These are phyloP conservation scores for Chrosomus eos DNA, from an alignment of 2,797 vertebrate species.

Conservation along the genomic window DNA sequence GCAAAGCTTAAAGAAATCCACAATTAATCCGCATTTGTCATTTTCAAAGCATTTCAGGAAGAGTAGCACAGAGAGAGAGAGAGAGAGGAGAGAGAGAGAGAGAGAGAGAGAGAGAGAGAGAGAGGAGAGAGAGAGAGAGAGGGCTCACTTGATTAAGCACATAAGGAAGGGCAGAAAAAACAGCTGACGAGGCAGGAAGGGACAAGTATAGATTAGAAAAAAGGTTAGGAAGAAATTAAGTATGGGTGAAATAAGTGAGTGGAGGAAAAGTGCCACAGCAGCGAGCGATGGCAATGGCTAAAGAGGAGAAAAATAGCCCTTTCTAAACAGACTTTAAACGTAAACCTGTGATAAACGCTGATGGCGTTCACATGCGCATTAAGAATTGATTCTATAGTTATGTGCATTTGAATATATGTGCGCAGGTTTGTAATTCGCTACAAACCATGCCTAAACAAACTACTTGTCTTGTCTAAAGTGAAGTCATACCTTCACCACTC, in stretches of 20 bases:
- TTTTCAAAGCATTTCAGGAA: conserved; percentile 51
- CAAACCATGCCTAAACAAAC: no score
- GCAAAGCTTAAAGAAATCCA: conserved; percentile 56
- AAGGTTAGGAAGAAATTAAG: not conserved
- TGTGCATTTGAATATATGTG: no score
- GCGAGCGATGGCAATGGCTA: not conserved
- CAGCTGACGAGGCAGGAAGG: conserved; percentile 13
- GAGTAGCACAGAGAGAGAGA: no score
- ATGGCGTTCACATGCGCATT: no score
- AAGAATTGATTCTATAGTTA: no score
- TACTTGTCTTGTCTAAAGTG: no score
- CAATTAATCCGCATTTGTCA: conserved; percentile 57
- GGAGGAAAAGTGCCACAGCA: conserved; percentile 2
- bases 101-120: no score
- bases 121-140: not conserved
- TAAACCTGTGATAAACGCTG: no score
- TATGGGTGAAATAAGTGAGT: not conserved
- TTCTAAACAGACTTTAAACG: no score
- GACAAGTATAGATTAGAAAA: conserved; percentile 7
- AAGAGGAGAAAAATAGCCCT: not conserved
- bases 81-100: not conserved
- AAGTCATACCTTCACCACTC: no score
- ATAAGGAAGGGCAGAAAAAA: conserved; percentile 27
- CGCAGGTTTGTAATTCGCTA: no score
- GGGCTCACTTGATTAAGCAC: conserved; percentile 32